A percentile compares a stretch with the other conserved stretches of the same genome.
Conservation (phyloP, 2,888 invertebrate genomes). For the Caenorhabditis sulstoni region DNA sequence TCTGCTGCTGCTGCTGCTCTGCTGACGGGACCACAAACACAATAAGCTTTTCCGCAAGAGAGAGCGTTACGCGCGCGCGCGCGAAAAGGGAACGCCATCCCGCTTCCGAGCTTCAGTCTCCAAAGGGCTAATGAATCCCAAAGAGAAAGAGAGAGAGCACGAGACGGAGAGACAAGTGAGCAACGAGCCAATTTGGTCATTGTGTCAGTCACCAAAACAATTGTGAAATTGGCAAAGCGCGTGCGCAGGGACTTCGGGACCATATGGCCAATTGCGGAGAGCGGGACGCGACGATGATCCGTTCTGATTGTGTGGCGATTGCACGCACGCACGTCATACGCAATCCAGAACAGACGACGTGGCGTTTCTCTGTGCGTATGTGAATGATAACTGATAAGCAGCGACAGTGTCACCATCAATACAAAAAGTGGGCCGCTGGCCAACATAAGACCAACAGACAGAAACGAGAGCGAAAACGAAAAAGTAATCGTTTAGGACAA, state of each 20-base stretch:
- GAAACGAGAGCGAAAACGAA: not conserved
- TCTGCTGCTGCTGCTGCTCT: slow-evolving; percentile 14
- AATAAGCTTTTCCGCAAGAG: slow-evolving; percentile 27
- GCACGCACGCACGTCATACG: no score
- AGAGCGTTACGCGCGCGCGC: slow-evolving; percentile 17
- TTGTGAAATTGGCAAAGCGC: slow-evolving; percentile 18
- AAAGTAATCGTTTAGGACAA: slow-evolving; percentile 9
- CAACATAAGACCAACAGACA: not conserved
- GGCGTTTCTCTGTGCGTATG: slow-evolving; percentile 10
- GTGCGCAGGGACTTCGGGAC: not conserved
- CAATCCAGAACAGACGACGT: slow-evolving; percentile 27
- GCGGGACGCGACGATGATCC: no score
- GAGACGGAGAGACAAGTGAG: slow-evolving; percentile 31
- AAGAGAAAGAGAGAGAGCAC: not conserved
- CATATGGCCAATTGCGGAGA: slow-evolving; percentile 31
- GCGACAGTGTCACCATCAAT: no score
- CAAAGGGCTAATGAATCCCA: slow-evolving; percentile 46
- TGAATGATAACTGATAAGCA: slow-evolving; percentile 12
- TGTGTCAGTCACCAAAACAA: slow-evolving; percentile 43
- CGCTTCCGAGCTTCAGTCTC: slow-evolving; percentile 3
- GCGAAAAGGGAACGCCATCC: slow-evolving; percentile 2
- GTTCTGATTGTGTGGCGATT: no score
- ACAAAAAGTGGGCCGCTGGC: no score
- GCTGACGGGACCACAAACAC: slow-evolving; percentile 8
- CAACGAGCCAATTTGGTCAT: slow-evolving; percentile 52